Evolutionary conservation across 2,113 vertebrate genomes (phyloP).

Genomic region (Neogale vison): DNA sequence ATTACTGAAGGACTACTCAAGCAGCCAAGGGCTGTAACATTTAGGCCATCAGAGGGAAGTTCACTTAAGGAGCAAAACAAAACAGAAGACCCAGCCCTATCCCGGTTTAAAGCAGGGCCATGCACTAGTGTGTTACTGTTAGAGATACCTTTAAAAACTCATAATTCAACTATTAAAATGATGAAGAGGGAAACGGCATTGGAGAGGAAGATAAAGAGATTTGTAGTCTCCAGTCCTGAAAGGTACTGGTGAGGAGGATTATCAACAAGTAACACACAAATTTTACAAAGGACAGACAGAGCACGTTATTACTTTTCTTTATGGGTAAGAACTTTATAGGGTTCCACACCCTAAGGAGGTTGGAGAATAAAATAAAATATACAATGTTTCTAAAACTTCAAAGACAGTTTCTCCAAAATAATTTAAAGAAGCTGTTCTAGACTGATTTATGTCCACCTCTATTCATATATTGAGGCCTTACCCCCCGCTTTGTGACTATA

Average conservation of each 20-base stretch:
- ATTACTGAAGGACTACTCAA: not conserved
- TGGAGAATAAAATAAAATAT: not conserved
- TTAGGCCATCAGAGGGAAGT: not conserved
- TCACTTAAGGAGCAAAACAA: not conserved
- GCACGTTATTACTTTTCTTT: constrained; percentile 8
- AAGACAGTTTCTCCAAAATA: not conserved
- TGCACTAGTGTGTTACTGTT: not conserved
- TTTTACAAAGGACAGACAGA: not conserved
- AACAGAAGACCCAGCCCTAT: not conserved
- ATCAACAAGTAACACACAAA: not conserved
- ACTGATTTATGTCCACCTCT: not conserved
- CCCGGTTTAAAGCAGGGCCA: not conserved
- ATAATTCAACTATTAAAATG: not conserved
- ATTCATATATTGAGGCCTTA: not conserved
- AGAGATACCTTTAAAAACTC: not conserved
- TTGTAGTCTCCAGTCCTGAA: not conserved
- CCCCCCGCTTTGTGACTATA: not conserved
- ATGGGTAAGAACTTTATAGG: not conserved
- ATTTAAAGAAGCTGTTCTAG: not conserved
- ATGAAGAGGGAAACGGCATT: not conserved
- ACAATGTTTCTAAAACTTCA: not conserved
- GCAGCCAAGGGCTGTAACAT: not conserved
- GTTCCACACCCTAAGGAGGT: not conserved
- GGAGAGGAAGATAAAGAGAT: not conserved
- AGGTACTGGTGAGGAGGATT: not conserved